Base-by-base conservation (phyloP, 2,888 invertebrate species). In the Eupithecia abbreviata region DNA sequence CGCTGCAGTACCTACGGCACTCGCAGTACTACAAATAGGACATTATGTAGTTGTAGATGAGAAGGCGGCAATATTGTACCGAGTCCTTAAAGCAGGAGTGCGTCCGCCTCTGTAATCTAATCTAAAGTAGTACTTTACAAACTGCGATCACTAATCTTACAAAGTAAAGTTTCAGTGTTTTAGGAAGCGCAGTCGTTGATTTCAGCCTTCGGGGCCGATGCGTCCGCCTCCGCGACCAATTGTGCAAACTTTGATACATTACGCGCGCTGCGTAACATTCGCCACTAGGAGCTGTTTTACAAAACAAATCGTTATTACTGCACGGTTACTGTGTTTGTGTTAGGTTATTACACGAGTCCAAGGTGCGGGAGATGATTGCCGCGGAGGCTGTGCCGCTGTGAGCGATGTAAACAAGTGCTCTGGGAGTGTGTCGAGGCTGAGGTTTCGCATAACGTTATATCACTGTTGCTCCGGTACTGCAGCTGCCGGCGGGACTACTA, bases 191-290 rank as follows among this genome's bases (percentile, higher is more conserved):
- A 70, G 62, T 73, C 7, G 69, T 10, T 62, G 62, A 10, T 45
- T 69, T 49, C 69, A 69, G 69, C 66, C 42, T 66, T 66, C 66
- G 42, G 30, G 41, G 66, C 70, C 49, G 73, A 55, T 74, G 81
- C 77, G 58, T 71, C 65, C 58, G 55, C 55, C 67, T 55, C 45
- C 76, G 75, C 71, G 62, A 75, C 75, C 79, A 80, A 77, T 79
- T 80, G 81, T 82, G 79, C 75, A 78, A 81, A 82, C 76, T 78
- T 78, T 72, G 42, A 76, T 80, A 75, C 73, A 75, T 62, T 66
- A 58, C 62, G 12, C 58, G 7, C 71, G n/a, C 73, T 69, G 73
- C 75, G 73, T 66, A 76, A 73, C 30, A 15, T 42, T 41, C 47
- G 30, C 58, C 62, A 62, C 62, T 18, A 58, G 18, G 18, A 18